Base-by-base conservation (phyloP, 2,797 vertebrate genomes). In the Liparis tanakae region DNA sequence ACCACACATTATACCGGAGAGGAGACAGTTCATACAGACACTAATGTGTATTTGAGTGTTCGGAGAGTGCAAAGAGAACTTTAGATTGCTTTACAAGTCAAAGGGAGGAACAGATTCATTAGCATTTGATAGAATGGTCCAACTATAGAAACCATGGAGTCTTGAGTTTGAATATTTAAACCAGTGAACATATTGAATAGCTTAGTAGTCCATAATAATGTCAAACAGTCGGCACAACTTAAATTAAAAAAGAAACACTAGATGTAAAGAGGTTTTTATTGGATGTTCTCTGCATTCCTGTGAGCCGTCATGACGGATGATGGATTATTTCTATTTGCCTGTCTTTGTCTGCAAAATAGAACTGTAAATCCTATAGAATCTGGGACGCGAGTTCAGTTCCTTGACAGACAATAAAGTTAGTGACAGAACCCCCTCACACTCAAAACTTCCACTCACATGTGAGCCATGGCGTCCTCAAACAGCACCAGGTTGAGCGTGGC, bases 401-500 rank as follows among this genome's bases (percentile, higher is more conserved):
- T 30, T 77, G 76, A 77, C 80, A 86, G 80, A 86, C 50, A 72
- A 70, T 67, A 68, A 67, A 74, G 9, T 48, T 17, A 13, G 10
- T n/a, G 46, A n/a, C 46, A 48, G 43, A 67, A 69, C 15, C 39
- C 25, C 17, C 36, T 33, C 51, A 2, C 30, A 8, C 50, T 51
- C 10, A 20, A 64, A 83, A 72, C 61, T 30, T 66, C 55, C 58
- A 87, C 97, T 96, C 92, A 99, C 98, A 99, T 85, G 0, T 99
- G 97, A 80, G 91, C 90, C 95, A 99, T 95, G 84, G 97, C 98
- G 0, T 99, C 97, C 85, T 99, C 97, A 74, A 99, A 99, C 25
- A 99, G 94, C 20, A 98, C 96, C 76, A 99, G 89, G 91, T 93
- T 95, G 85, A 99, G 95, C 30, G 94, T 95, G 20, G 96, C 89